phyloP scores from a whole-genome alignment of 2,113 vertebrate species.

The Anhinga anhinga region DNA sequence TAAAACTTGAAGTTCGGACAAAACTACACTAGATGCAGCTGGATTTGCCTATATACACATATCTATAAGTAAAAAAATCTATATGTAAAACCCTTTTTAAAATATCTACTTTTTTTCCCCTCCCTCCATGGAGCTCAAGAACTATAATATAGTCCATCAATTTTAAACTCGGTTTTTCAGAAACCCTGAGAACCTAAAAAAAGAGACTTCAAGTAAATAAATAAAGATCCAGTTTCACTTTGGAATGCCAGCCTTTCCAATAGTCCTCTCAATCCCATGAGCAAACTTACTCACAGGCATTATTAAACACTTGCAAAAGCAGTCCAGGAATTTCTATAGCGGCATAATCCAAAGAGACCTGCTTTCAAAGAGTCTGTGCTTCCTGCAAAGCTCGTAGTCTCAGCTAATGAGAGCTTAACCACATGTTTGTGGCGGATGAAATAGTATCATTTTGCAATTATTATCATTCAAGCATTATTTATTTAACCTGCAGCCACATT shows the following conservation, averaged over 20 bases:
- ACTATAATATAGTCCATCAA: not conserved
- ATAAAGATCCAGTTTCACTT: not conserved
- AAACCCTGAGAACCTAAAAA: not conserved
- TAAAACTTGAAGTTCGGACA: not conserved
- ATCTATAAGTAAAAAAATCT: not conserved
- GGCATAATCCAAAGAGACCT: not conserved
- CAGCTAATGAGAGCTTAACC: constrained; percentile 62
- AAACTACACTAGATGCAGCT: not conserved
- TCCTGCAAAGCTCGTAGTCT: not conserved
- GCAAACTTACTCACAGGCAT: not conserved
- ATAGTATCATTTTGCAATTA: constrained; percentile 67
- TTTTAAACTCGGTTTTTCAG: not conserved
- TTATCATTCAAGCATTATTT: constrained; percentile 61
- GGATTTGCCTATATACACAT: not conserved
- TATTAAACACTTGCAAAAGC: not conserved
- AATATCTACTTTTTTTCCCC: not conserved
- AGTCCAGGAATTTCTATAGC: constrained; percentile 1
- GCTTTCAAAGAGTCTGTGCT: constrained; percentile 1
- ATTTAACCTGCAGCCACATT: constrained; percentile 68
- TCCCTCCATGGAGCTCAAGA: not conserved
- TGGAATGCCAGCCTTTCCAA: not conserved
- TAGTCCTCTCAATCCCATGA: not conserved
- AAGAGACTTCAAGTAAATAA: not conserved
- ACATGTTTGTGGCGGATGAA: constrained; percentile 56
- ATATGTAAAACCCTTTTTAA: not conserved